A percentile compares a stretch with the other conserved stretches of the same genome.
Evolutionary conservation across 2,113 vertebrate genomes (phyloP).

Genomic region (Haemorhous mexicanus): DNA sequence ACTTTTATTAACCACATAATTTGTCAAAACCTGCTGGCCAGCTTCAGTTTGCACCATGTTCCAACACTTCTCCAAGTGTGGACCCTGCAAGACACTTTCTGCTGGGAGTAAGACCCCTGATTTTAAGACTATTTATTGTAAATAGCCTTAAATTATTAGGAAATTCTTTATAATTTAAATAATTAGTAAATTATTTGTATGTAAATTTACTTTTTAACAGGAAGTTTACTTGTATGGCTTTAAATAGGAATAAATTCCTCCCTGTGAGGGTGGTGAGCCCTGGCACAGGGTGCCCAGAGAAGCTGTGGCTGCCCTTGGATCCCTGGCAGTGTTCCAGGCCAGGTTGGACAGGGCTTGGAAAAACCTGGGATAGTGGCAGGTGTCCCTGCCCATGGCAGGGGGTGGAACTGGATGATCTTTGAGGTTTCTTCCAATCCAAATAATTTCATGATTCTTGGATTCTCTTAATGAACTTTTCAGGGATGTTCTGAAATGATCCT

Average conservation of each 20-base stretch:
- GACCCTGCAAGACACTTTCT: neutral
- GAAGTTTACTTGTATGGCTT: neutral
- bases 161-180: too few species aligned
- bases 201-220: neutral
- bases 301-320: neutral
- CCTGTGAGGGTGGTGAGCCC: fast-evolving
- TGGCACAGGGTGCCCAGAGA: neutral
- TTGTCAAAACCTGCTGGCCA: neutral
- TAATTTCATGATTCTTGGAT: fast-evolving
- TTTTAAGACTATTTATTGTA: neutral
- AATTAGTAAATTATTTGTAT: too few species aligned
- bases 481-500: neutral
- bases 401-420: fast-evolving
- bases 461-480: neutral
- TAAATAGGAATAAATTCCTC: neutral
- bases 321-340: fast-evolving
- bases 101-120: neutral
- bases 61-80: neutral
- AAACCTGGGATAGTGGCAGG: fast-evolving
- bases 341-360: fast-evolving
- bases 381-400: neutral
- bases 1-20: neutral
- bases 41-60: neutral
- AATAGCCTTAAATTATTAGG: too few species aligned
- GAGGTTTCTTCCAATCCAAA: neutral